A percentile compares a stretch with the other conserved stretches of the same genome.
These are phyloP conservation scores for Nesoenas mayeri DNA, from an alignment of 2,113 vertebrate genomes.

Conservation along the genomic window DNA sequence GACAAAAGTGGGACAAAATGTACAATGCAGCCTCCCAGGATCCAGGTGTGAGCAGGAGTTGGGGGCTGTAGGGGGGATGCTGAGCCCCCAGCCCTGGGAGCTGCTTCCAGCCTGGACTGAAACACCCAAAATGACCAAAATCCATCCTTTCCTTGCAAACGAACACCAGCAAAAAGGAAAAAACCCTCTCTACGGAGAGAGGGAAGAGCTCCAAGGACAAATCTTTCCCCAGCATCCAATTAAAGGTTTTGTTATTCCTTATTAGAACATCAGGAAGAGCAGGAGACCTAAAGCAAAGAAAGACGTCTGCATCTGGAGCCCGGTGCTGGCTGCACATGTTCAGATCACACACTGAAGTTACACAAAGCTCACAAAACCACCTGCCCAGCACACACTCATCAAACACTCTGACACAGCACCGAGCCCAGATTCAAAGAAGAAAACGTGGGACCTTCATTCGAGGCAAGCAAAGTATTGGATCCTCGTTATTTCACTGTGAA, in stretches of 20 bases:
- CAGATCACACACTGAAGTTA: not conserved
- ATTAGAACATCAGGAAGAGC: not conserved
- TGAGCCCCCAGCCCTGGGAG: not conserved
- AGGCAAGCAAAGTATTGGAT: not conserved
- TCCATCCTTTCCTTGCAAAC: not conserved
- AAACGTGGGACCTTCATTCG: accelerated
- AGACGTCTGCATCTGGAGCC: accelerated
- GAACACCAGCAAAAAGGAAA: not conserved
- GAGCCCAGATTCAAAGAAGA: not conserved
- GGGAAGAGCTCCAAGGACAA: not conserved
- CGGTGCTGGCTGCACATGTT: accelerated
- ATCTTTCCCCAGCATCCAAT: not conserved
- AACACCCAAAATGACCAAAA: not conserved
- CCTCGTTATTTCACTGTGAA: accelerated
- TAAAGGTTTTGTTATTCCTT: not conserved
- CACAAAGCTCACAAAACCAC: not conserved
- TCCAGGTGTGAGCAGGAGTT: not conserved
- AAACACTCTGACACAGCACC: not conserved
- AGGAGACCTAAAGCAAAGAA: not conserved
- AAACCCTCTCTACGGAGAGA: not conserved
- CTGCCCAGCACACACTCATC: not conserved
- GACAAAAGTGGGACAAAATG: not conserved
- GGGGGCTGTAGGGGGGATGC: not conserved
- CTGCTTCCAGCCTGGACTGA: not conserved
- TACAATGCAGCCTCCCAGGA: not conserved